Evolutionary conservation across 2,797 vertebrate genomes (phyloP), one percentile per base, ranked within the genome.

Genomic region (Taenioides sp.): DNA sequence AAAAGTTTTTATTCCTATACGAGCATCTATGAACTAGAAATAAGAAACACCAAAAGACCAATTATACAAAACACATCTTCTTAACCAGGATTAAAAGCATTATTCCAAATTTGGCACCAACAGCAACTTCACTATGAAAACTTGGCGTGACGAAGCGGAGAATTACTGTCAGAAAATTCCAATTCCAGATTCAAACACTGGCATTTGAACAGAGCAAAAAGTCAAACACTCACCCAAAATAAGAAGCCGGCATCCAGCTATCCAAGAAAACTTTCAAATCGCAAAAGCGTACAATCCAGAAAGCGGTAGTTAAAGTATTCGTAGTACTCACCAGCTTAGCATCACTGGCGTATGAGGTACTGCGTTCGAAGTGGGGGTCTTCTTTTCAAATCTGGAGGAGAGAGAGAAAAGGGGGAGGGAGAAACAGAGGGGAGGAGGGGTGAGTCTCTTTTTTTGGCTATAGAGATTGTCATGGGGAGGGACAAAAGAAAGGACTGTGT

Each of bases 271-370:
- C 1, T 9, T 54, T 54, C 60, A 62, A 37, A 84, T 28, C 3
- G 43, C 43, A 1, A 54, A 78, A 72, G 73, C 18, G 57, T 31
- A 4, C 1, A 25, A 67, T 47, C 66, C 70, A 55, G 20, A 52
- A 77, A 75, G 34, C 34, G 9, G 73, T 54, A 52, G 65, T 47
- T 28, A 1, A 17, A 58, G 67, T 68, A 80, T 60, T 80, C 71
- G 64, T 76, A 70, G 70, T 87, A 93, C 93, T 93, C 91, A 92
- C 92, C 93, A 89, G 85, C 78, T 87, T 85, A 90, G 92, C 95
- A 96, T 96, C 95, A 95, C 94, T 93, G 90, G 87, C 34, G 70
- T 81, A 87, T 69, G 75, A 69, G 81, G 77, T 62, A 74, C 71
- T 73, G 76, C 79, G 78, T 76, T 85, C 4, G 73, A 71, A 87